Conservation (phyloP, 2,113 vertebrate species). For the Syngnathus typhle region DNA sequence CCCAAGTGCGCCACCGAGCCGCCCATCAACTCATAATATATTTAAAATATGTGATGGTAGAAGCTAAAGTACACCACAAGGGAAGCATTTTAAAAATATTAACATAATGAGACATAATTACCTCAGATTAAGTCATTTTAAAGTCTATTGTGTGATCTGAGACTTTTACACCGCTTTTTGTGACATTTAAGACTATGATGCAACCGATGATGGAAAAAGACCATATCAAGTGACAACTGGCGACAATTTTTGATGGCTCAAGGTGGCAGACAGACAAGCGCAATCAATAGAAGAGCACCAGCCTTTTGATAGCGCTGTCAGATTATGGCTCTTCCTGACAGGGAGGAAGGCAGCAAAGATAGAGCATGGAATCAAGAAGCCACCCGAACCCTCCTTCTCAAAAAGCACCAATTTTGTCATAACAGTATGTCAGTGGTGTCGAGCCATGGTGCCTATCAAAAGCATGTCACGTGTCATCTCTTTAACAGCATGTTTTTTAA, state of each 20-base stretch:
- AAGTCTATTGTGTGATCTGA: slow-evolving; percentile 35
- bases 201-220: slow-evolving; percentile 42
- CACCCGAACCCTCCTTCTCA: slow-evolving; percentile 30
- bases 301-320: slow-evolving; percentile 60
- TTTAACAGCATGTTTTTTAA: slow-evolving; percentile 11
- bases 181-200: slow-evolving; percentile 48
- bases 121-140: slow-evolving; percentile 27
- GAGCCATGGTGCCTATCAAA: slow-evolving; percentile 31
- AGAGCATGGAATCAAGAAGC: slow-evolving; percentile 28
- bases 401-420: slow-evolving; percentile 38
- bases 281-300: slow-evolving; percentile 54
- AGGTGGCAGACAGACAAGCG: slow-evolving; percentile 54
- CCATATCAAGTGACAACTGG: slow-evolving; percentile 42
- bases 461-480: slow-evolving; percentile 15
- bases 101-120: slow-evolving; percentile 24
- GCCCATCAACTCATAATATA: slow-evolving; percentile 18
- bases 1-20: too few species aligned
- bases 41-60: slow-evolving; percentile 1
- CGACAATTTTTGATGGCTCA: slow-evolving; percentile 60
- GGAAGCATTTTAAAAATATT: slow-evolving; percentile 15
- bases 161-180: slow-evolving; percentile 31
- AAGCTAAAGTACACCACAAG: slow-evolving; percentile 5
- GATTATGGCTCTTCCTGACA: slow-evolving; percentile 47
- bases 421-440: slow-evolving; percentile 29
- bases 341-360: slow-evolving; percentile 30